Conservation (phyloP, 2,888 invertebrate species). For the Onchidella celtica region DNA sequence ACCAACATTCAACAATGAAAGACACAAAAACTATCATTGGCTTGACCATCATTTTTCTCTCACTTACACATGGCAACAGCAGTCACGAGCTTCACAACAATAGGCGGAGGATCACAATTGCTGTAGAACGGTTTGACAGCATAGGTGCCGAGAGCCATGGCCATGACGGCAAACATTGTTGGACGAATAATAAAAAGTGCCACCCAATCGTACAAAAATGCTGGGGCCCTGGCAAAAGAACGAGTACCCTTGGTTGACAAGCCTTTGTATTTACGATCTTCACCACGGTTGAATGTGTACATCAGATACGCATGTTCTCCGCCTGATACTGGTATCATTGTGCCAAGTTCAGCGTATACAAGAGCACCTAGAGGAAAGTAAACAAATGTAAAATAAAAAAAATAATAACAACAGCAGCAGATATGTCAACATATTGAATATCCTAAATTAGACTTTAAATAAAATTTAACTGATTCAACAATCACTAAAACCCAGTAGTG, state of each 20-base stretch:
- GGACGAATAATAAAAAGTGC: slow-evolving; percentile 77
- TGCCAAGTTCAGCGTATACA: slow-evolving; percentile 52
- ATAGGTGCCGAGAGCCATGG: slow-evolving; percentile 80
- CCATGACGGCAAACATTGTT: slow-evolving; percentile 79
- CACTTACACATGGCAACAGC: slow-evolving; percentile 68
- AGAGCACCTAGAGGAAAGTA: slow-evolving; percentile 36
- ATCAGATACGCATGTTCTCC: slow-evolving; percentile 88
- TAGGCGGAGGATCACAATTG: slow-evolving; percentile 63
- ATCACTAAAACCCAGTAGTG: too few relatives aligned
- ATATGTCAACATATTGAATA: too few relatives aligned
- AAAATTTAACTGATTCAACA: too few relatives aligned
- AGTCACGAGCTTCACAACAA: slow-evolving; percentile 65
- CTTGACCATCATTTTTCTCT: slow-evolving; percentile 28
- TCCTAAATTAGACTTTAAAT: too few relatives aligned
- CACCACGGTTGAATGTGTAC: slow-evolving; percentile 61
- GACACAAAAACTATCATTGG: too few relatives aligned
- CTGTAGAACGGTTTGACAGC: slow-evolving; percentile 71
- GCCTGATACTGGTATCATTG: slow-evolving; percentile 84
- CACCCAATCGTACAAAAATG: slow-evolving; percentile 83
- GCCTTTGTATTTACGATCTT: not conserved
- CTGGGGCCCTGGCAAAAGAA: slow-evolving; percentile 80
- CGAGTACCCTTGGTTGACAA: not conserved
- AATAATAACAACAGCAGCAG: too few relatives aligned
- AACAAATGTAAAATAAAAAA: too few relatives aligned
- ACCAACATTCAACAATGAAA: too few relatives aligned